These are phyloP conservation scores for Athetis lepigone DNA, from an alignment of 2,888 invertebrate species.

Conservation along the genomic window DNA sequence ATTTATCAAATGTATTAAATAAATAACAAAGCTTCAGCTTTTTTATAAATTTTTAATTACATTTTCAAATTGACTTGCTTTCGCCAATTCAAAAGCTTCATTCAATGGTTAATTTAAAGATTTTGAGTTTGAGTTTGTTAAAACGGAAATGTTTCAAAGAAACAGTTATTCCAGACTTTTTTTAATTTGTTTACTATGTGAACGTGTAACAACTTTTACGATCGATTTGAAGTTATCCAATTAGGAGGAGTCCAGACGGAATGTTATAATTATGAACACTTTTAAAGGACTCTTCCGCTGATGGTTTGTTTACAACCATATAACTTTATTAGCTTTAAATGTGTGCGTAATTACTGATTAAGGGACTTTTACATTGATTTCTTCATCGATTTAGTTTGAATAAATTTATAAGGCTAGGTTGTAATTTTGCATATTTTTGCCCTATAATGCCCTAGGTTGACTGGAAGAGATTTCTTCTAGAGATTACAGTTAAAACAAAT, in stretches of 20 bases:
- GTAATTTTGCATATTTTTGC: too few species aligned
- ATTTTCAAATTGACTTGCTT: too few species aligned
- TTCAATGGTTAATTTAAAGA: too few species aligned
- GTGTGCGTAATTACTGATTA: constrained; percentile 65
- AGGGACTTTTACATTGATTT: constrained; percentile 26
- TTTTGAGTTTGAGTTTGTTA: too few species aligned
- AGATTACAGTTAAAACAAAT: too few species aligned
- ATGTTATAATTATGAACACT: constrained; percentile 69
- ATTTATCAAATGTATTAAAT: too few species aligned
- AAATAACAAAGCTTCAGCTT: too few species aligned
- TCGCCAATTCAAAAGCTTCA: too few species aligned
- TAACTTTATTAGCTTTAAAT: constrained; percentile 74
- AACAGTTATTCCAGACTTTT: constrained; percentile 11
- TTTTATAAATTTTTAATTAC: too few species aligned
- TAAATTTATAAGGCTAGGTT: background rate
- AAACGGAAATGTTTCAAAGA: background rate
- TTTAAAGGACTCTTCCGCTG: constrained; percentile 64
- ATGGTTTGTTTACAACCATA: constrained; percentile 74
- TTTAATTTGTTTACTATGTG: constrained; percentile 63
- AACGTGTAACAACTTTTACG: constrained; percentile 65
- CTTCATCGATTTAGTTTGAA: background rate
- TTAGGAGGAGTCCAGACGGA: constrained; percentile 67
- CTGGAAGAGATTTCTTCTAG: too few species aligned
- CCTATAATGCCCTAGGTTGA: too few species aligned
- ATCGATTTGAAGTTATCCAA: constrained; percentile 65